Conservation (phyloP, 1,140 invertebrate species). For the Harpegnathos saltator region DNA sequence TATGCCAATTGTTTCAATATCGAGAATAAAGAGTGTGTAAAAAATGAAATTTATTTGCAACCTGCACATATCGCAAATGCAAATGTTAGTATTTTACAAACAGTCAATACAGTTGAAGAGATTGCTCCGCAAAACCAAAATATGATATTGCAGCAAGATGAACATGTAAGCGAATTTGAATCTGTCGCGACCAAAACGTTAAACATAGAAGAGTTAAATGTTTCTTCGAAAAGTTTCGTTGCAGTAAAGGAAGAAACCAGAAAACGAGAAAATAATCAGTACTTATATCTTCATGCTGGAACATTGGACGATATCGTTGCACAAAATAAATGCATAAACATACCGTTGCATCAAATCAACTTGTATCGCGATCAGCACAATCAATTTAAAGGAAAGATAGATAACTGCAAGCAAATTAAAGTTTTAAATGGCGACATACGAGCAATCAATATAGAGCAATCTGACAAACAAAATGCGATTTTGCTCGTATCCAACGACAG, state of each 20-base stretch:
- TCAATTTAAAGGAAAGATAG: constrained; percentile 64
- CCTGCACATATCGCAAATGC: constrained; percentile 34
- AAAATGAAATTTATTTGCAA: constrained; percentile 29
- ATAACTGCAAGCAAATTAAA: constrained; percentile 76
- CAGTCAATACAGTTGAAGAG: constrained; percentile 10
- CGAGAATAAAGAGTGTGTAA: constrained; percentile 54
- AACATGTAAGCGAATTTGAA: constrained; percentile 38
- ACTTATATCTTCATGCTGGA: constrained; percentile 66
- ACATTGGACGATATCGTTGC: constrained; percentile 61
- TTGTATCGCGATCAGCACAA: constrained; percentile 36
- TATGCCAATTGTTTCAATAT: constrained; percentile 31
- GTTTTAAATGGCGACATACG: constrained; percentile 78
- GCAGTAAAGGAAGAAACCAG: constrained; percentile 8
- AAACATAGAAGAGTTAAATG: constrained; percentile 20
- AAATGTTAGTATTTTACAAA: constrained; percentile 42
- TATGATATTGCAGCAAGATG: constrained; percentile 2
- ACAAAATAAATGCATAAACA: constrained; percentile 69
- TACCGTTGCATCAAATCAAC: constrained; percentile 49
- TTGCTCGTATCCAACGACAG: constrained; percentile 76
- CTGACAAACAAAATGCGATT: constrained; percentile 80
- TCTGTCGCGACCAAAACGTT: constrained; percentile 25
- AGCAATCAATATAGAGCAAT: constrained; percentile 79
- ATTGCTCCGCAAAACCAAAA: constrained; percentile 28
- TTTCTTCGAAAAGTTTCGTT: constrained; percentile 23
- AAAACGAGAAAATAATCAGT: constrained; percentile 52